These are phyloP conservation scores for Philotrypesis tridentata DNA, from an alignment of 1,140 invertebrate genomes.

Conservation along the genomic window DNA sequence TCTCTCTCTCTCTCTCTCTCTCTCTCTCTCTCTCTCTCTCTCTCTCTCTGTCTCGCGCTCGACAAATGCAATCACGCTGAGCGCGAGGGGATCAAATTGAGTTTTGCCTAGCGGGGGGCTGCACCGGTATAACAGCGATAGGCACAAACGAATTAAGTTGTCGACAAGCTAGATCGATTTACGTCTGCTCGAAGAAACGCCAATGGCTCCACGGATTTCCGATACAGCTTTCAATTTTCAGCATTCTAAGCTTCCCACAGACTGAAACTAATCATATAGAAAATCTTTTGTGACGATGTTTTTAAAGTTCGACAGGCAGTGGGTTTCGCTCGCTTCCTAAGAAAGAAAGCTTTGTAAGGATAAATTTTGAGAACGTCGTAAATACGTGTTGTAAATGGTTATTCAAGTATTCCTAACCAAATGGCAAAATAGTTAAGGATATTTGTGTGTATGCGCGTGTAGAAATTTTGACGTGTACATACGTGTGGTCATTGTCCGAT, in stretches of 20 bases:
- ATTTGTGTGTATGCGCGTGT: no score
- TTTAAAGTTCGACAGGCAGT: not conserved
- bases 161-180: slow-evolving; percentile 57
- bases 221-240: slow-evolving; percentile 14
- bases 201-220: slow-evolving; percentile 29
- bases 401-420: no score
- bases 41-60: not conserved
- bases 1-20: slow-evolving; percentile 7
- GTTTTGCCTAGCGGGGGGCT: slow-evolving; percentile 56
- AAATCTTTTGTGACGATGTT: slow-evolving; percentile 7
- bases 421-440: no score
- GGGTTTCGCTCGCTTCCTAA: not conserved
- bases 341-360: no score
- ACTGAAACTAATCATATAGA: slow-evolving; percentile 15
- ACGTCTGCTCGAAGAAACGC: slow-evolving; percentile 52
- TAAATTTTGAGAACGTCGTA: no score
- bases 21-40: slow-evolving; percentile 16
- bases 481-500: no score
- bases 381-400: no score
- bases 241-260: slow-evolving; percentile 17
- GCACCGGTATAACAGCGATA: slow-evolving; percentile 55
- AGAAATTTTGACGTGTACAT: no score
- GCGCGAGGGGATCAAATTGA: slow-evolving; percentile 55
- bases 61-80: slow-evolving; percentile 56
- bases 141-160: slow-evolving; percentile 58